Evolutionary conservation across 2,797 vertebrate genomes (phyloP), one percentile per base, ranked within the genome.

Genomic region (Chelon labrosus): DNA sequence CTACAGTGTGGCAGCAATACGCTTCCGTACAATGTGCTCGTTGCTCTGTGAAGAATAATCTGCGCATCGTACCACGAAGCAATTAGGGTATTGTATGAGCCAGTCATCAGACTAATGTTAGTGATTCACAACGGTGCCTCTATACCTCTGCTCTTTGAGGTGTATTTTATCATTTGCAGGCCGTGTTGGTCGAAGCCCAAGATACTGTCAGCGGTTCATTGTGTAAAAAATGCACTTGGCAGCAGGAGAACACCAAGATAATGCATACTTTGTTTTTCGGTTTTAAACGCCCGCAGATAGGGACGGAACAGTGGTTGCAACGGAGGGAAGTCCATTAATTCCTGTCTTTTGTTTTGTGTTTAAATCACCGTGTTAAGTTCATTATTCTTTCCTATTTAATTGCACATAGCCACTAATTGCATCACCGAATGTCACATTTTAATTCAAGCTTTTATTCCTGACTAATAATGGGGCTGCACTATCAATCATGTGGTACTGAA

Each of bases 71-170:
- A 83, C 67, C 75, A 58, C 52, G 6, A 79, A 71, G 79, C 85
- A 86, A 89, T 91, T 90, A 89, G 77, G 65, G 73, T 86, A 66
- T 79, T 81, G 87, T 87, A 83, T 77, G 82, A 87, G 85, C 82
- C 80, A 82, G 82, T 83, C 87, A 75, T 73, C 61, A 14, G 61
- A 61, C 86, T 86, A 85, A 89, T 90, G 85, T 66, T 5, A 70
- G 75, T 85, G 85, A 91, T 90, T 89, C 86, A 89, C 81, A 50
- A 31, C 6, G 57, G 53, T 64, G 76, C 82, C 27, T 62, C 68
- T 37, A 73, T 74, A 87, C 86, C 85, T 90, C 84, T 85, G 77
- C 86, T 83, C 75, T 70, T 57, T 41, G 62, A 81, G 62, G 77
- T 70, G 78, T 80, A 72, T 88, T 92, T 89, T 73, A 86, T 90